Base-by-base conservation (phyloP, 2,113 vertebrate species). In the Brienomyrus brachyistius region DNA sequence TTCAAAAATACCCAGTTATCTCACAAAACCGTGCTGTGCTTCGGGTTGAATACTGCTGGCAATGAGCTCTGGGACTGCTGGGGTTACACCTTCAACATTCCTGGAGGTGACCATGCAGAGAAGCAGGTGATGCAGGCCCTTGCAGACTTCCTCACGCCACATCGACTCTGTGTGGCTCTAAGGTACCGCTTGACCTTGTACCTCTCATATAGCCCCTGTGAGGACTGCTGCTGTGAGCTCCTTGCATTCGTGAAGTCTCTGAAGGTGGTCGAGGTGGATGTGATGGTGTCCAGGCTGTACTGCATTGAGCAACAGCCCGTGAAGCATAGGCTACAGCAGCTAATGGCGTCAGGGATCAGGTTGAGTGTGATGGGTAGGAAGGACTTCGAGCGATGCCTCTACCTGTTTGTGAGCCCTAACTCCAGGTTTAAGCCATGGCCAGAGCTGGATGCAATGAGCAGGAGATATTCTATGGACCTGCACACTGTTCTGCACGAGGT, bases 261-360 rank as follows among this genome's bases (percentile, higher is more conserved):
- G n/a, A 54, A 35, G 11, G 50, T 48, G n/a, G 85, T 87, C 1
- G 15, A 87, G 15, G 31, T 87, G 13, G 27, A 87, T 27, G 27
- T 87, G 48, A 56, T 87, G 85, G 85, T 87, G n/a, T 52, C 85
- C 48, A 87, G 51, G n/a, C 85, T 87, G 50, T 56, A 87, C 48
- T 56, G 2, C 15, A 31, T 27, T 17, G 50, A 56, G 51, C 5
- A 87, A 10, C 50, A 6, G 11, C 0, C 10, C 4, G 13, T 48
- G 51, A 48, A 5, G 50, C 19, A 43, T 8, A 19, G 27, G 7
- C 85, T 87, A 1, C 48, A n/a, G 31, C n/a, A 40, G 13, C 48
- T 87, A 5, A 13, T 54, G 31, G 45, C 21, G 2, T 52, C 50
- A 17, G 85, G 85, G 27, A 48, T 87, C 85, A 54, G 27, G n/a